Percentiles rank a stretch among this genome's conserved stretches.
phyloP scores from a whole-genome alignment of 2,113 vertebrate genomes.

The Ammospiza caudacuta region DNA sequence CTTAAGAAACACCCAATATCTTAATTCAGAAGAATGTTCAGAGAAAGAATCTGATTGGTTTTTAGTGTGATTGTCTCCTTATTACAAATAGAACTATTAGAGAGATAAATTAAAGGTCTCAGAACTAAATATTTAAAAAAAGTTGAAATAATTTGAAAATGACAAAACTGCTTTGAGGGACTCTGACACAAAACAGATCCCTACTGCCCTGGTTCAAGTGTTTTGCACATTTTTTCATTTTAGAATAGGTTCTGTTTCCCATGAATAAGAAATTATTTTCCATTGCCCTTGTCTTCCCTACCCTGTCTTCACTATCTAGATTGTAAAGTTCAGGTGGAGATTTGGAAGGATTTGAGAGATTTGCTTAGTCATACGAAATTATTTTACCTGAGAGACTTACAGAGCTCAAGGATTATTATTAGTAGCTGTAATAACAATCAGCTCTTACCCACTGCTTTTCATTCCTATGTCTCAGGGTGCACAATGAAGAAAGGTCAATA shows the following conservation, averaged over 20 bases:
- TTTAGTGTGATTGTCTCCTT: background rate
- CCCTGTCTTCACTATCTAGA: background rate
- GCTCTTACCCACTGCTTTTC: background rate
- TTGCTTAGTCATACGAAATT: slow-evolving; percentile 37
- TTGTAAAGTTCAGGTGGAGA: slow-evolving; percentile 48
- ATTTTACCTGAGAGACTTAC: slow-evolving; percentile 36
- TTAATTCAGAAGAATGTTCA: background rate
- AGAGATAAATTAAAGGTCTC: background rate
- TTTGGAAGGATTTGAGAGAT: slow-evolving; percentile 42
- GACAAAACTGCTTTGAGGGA: background rate
- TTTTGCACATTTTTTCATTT: background rate
- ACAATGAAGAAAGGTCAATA: slow-evolving; percentile 8
- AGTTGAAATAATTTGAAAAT: background rate
- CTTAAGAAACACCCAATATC: background rate
- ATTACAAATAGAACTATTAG: background rate
- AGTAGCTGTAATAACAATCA: slow-evolving; percentile 9
- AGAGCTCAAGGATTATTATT: slow-evolving; percentile 42
- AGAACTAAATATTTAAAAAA: background rate
- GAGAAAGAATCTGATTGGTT: background rate
- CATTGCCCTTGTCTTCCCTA: background rate
- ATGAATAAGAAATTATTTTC: background rate
- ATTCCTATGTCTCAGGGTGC: background rate
- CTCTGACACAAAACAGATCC: background rate
- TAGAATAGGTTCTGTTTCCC: background rate
- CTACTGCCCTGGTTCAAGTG: background rate